A percentile compares a stretch with the other conserved stretches of the same genome.
Conservation (phyloP, 2,888 invertebrate species). For the Archaeoteleia sp. region DNA sequence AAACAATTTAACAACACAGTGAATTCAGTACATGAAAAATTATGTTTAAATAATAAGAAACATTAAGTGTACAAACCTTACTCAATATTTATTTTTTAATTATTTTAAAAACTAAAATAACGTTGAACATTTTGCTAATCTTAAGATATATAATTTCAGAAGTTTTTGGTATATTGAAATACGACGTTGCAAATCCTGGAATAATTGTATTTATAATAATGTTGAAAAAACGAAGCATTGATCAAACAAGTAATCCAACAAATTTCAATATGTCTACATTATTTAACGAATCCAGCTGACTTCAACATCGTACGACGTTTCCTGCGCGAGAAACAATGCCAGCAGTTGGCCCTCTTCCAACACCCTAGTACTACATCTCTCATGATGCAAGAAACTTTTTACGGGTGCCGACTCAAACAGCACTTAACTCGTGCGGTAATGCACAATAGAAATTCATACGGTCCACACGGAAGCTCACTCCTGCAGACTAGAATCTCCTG, state of each 20-base stretch:
- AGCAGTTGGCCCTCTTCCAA: conserved; percentile 57
- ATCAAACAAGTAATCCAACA: conserved; percentile 24
- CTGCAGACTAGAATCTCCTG: neutral
- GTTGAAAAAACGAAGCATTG: neutral
- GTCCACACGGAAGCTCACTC: conserved; percentile 9
- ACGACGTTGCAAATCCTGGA: too few relatives aligned
- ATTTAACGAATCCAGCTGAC: conserved; percentile 16
- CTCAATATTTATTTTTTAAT: too few relatives aligned
- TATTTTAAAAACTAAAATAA: too few relatives aligned
- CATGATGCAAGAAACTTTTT: conserved; percentile 53
- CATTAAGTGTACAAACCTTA: too few relatives aligned
- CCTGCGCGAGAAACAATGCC: conserved; percentile 53
- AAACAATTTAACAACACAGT: too few relatives aligned
- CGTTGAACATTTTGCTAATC: too few relatives aligned
- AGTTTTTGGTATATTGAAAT: too few relatives aligned
- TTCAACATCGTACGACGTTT: conserved; percentile 20
- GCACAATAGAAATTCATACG: conserved; percentile 62
- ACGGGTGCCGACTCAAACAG: conserved; percentile 51
- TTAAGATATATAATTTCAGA: too few relatives aligned
- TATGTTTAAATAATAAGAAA: too few relatives aligned
- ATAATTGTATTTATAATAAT: too few relatives aligned
- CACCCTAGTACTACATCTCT: conserved; percentile 35
- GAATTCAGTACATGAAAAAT: too few relatives aligned
- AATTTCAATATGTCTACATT: conserved; percentile 47
- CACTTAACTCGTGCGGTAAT: conserved; percentile 60